Base-by-base conservation (phyloP, 23 tunicate species). In the Trididemnum clinides region DNA sequence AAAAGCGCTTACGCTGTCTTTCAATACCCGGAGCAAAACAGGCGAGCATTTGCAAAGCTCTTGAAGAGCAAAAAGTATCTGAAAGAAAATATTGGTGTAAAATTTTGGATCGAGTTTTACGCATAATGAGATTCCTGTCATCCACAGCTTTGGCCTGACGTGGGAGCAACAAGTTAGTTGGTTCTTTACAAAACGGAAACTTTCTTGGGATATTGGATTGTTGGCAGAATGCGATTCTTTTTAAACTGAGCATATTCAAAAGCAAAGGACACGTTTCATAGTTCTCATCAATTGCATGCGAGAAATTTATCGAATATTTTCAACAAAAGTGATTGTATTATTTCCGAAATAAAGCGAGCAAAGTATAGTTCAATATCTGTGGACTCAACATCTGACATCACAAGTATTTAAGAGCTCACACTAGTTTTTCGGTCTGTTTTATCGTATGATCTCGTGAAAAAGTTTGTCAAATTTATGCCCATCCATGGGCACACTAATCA, bases 291-390 rank as follows among this genome's bases (percentile, higher is more conserved):
- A 83, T 81, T 39, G 38, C 31, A 23, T 83, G 87, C 64, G 81
- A 83, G 80, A 64, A 83, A 83, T 10, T 64, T 64, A 64, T 81
- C 34, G 49, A 62, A 66, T 81, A 5, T n/a, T 81, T 33, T 77
- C 85, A 65, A 32, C 54, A 64, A 65, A 81, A 64, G 85, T 81
- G 25, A 29, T 32, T 21, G 33, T 30, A 81, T 81, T 81, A 64
- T 81, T 64, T 65, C 36, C 85, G 85, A 81, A 81, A 64, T 64
- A 69, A 81, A 81, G n/a, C 80, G 1, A 64, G 80, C 85, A 64
- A 65, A 64, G 39, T 78, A n/a, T n/a, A 23, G 64, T 81, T 81
- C 39, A n/a, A n/a, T n/a, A n/a, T n/a, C n/a, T n/a, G n/a, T n/a
- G n/a, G n/a, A n/a, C n/a, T n/a, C n/a, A n/a, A n/a, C n/a, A n/a